phyloP scores from a whole-genome alignment of 2,888 invertebrate species.

The Tridacna gigas region DNA sequence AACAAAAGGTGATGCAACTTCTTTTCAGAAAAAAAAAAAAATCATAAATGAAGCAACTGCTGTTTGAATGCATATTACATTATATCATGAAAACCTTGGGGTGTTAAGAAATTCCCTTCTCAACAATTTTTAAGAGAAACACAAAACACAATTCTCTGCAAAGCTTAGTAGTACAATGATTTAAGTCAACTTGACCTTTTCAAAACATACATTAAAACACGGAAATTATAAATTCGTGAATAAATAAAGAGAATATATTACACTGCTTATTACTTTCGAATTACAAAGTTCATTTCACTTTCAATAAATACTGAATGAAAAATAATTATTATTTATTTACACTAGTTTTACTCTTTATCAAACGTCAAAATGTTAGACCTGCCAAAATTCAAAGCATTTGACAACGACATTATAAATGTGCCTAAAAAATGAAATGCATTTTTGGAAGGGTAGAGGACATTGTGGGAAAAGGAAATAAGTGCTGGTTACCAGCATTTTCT shows the following conservation, averaged over 20 bases:
- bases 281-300: conserved; percentile 21
- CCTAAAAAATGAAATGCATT: too few relatives aligned
- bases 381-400: too few relatives aligned
- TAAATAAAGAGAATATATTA: conserved; percentile 19
- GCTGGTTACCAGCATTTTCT: background rate
- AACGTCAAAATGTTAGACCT: too few relatives aligned
- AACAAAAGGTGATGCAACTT: too few relatives aligned
- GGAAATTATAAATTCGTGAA: conserved; percentile 27
- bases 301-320: conserved; percentile 28
- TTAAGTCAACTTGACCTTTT: conserved; percentile 15
- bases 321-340: conserved; percentile 13
- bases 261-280: conserved; percentile 14
- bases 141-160: conserved; percentile 13
- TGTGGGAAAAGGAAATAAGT: background rate
- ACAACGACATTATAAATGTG: too few relatives aligned
- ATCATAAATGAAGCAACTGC: too few relatives aligned
- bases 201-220: conserved; percentile 20
- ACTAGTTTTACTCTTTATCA: background rate
- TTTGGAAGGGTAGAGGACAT: background rate
- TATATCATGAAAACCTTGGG: too few relatives aligned
- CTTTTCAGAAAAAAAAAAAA: too few relatives aligned
- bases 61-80: too few relatives aligned
- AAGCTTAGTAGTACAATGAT: conserved; percentile 14
- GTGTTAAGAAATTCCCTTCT: too few relatives aligned
- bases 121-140: background rate